phyloP scores from a whole-genome alignment of 2,797 vertebrate genomes.

The Enteromius radiatus region DNA sequence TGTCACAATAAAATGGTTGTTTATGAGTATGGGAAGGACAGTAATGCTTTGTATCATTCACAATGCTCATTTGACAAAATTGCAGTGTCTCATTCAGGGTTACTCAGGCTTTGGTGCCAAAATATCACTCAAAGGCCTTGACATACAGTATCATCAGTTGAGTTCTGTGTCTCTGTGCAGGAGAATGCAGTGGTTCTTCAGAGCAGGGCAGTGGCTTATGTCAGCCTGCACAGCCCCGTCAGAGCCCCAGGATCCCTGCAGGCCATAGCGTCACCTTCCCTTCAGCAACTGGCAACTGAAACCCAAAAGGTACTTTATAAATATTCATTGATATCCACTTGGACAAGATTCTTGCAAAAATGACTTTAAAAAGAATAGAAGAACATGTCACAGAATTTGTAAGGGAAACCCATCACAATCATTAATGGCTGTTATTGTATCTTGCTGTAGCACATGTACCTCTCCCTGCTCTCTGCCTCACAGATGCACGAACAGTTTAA shows the following conservation, averaged over 20 bases:
- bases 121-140: background rate
- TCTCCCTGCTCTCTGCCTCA: too few relatives aligned
- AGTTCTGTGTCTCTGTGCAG: conserved; percentile 72
- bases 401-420: background rate
- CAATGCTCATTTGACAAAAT: conserved; percentile 7
- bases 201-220: conserved; percentile 86
- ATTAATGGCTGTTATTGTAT: background rate
- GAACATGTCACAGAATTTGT: background rate
- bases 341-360: background rate
- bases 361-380: background rate
- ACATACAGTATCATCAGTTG: conserved; percentile 2
- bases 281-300: conserved; percentile 86
- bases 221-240: conserved; percentile 86
- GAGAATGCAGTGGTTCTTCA: conserved; percentile 85
- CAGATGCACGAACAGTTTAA: too few relatives aligned
- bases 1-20: background rate
- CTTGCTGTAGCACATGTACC: background rate
- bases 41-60: conserved; percentile 13
- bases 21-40: conserved; percentile 9
- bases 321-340: background rate
- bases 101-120: conserved; percentile 15
- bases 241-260: conserved; percentile 80
- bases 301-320: conserved; percentile 72
- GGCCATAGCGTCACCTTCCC: conserved; percentile 86
- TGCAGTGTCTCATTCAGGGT: conserved; percentile 12